phyloP scores from a whole-genome alignment of 2,888 invertebrate species.

The Dicycla oo region DNA sequence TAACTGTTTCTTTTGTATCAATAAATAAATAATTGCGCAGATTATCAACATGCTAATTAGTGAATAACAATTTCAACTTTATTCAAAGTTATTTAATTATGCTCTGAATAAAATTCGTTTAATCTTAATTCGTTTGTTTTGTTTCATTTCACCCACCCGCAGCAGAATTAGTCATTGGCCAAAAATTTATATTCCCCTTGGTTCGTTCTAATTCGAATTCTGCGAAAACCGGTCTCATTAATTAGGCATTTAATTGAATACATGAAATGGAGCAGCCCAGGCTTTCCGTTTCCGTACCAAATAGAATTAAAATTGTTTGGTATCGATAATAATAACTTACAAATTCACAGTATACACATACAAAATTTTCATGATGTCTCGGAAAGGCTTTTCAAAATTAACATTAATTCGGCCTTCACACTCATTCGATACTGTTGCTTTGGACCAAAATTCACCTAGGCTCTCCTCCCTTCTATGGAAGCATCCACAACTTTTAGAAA shows the following conservation, averaged over 20 bases:
- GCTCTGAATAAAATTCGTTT: slow-evolving; percentile 20
- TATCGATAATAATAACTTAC: neutral
- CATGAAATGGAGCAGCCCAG: slow-evolving; percentile 27
- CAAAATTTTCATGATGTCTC: too few relatives aligned
- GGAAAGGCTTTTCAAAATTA: too few relatives aligned
- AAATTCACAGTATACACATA: too few relatives aligned
- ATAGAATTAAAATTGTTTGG: neutral
- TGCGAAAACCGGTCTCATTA: slow-evolving; percentile 24
- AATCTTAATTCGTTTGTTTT: slow-evolving; percentile 22
- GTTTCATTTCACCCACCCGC: slow-evolving; percentile 18
- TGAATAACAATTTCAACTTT: slow-evolving; percentile 21
- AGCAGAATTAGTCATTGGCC: slow-evolving; percentile 18
- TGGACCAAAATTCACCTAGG: too few relatives aligned
- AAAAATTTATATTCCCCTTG: slow-evolving; percentile 28
- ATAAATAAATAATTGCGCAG: slow-evolving; percentile 24
- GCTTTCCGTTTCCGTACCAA: slow-evolving; percentile 8
- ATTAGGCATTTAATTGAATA: slow-evolving; percentile 20
- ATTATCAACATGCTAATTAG: slow-evolving; percentile 43
- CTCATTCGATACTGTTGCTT: too few relatives aligned
- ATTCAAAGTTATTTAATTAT: slow-evolving; percentile 10
- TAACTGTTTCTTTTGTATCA: slow-evolving; percentile 15
- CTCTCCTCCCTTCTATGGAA: too few relatives aligned
- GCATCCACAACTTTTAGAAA: too few relatives aligned
- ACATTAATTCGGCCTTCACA: too few relatives aligned
- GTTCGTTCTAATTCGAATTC: slow-evolving; percentile 11